Base-by-base conservation (phyloP, 2,888 invertebrate genomes). In the Junonia oenone region DNA sequence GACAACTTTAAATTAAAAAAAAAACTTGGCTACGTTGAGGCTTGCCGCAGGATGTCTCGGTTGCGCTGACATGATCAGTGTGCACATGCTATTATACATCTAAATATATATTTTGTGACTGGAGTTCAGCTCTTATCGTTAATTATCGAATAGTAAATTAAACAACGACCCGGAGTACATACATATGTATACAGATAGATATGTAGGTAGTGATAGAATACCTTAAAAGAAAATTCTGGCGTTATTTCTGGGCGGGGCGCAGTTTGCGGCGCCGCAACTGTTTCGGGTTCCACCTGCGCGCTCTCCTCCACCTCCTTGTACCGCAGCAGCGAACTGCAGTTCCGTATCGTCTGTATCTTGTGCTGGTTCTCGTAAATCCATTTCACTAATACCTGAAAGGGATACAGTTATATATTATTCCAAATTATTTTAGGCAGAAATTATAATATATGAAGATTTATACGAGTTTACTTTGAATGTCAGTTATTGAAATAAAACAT, bases 331-430 rank as follows among this genome's bases (percentile, higher is more conserved):
- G 89, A 92, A 69, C 92, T 93, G 79, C 93, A 93, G 66, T 85
- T 81, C 13, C 93, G 85, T 37, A 92, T 85, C 45, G 92, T 92
- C 66, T 92, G 92, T 64, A 94, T 76, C 76, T 94, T 93, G 79
- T 94, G 94, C 78, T 94, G 94, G 71, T 94, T 94, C 78, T 93
- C 92, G 75, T 94, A 91, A 63, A 94, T 87, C 91, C 92, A 92
- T 83, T 92, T 92, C 73, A 93, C 92, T 64, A 93, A 79, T 62
- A 91, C 87, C 92, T 93, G 69, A 57, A 53, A 17, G 15, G 9
- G 17, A 45, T 40, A 17, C 11, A 45, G 15, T 6, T 19, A 6
- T 38, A 2, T 38, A n/a, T n/a, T n/a, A n/a, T n/a, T n/a, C n/a
- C n/a, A n/a, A n/a, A n/a, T n/a, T n/a, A n/a, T n/a, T n/a, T n/a